phyloP scores from a whole-genome alignment of 2,888 invertebrate species.

The Orchestes rusci region DNA sequence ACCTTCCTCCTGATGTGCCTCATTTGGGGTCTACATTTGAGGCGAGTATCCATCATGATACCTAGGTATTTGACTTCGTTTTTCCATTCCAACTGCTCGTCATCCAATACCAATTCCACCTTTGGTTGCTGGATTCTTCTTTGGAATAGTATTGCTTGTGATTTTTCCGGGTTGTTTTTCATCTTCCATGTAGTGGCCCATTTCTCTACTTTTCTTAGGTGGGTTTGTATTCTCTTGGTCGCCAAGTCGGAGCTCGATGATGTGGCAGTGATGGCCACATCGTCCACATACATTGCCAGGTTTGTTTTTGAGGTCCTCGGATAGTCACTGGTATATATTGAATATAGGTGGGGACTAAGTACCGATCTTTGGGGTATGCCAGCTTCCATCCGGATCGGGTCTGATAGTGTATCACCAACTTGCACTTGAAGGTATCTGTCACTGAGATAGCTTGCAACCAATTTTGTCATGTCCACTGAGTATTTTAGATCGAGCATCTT shows the following conservation, averaged over 20 bases:
- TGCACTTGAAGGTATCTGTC: neutral
- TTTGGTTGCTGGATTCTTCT: neutral
- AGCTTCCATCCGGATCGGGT: neutral
- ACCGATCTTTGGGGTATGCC: neutral
- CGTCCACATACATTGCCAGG: neutral
- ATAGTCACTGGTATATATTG: neutral
- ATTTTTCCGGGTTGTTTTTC: constrained; percentile 7
- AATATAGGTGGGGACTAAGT: neutral
- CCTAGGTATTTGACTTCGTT: too few relatives aligned
- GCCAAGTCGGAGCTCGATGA: neutral
- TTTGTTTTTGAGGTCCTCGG: too few relatives aligned
- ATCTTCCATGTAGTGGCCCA: neutral
- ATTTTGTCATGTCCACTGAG: neutral
- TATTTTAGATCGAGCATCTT: neutral
- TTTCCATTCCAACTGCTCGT: too few relatives aligned
- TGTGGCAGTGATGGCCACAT: neutral
- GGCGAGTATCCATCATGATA: too few relatives aligned
- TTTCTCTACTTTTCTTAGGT: neutral
- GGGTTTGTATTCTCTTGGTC: neutral
- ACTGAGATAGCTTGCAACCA: neutral
- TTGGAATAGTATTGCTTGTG: neutral
- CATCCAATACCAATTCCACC: too few relatives aligned
- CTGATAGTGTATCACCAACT: neutral
- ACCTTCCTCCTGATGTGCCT: too few relatives aligned
- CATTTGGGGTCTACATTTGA: too few relatives aligned